Percentiles rank a stretch among this genome's conserved stretches.
Conservation (phyloP, 2,797 vertebrate genomes). For the Urophycis tenuis region DNA sequence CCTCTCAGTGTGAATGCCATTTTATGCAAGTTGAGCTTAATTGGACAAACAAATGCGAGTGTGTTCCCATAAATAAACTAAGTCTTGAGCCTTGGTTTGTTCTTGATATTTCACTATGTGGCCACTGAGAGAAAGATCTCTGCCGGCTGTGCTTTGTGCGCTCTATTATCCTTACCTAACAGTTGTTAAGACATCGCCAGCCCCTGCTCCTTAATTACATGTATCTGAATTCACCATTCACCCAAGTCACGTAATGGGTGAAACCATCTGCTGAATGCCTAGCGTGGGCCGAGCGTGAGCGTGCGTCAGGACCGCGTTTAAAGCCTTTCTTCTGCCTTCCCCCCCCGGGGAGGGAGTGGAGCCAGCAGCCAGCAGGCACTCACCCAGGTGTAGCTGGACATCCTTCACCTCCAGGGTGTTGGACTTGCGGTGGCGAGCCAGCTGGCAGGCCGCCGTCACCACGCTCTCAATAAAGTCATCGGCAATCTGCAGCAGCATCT, state of each 20-base stretch:
- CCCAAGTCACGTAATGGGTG: not conserved
- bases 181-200: not conserved
- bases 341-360: not conserved
- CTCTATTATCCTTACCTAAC: not conserved
- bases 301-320: not conserved
- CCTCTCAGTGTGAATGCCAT: not conserved
- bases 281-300: not conserved
- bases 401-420: constrained; percentile 98
- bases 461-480: constrained; percentile 99
- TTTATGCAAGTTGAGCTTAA: not conserved
- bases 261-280: not conserved
- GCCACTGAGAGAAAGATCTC: not conserved
- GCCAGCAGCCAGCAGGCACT: constrained; percentile 16
- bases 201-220: too few relatives aligned
- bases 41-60: not conserved
- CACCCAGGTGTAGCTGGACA: constrained; percentile 94
- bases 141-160: too few relatives aligned
- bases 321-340: not conserved
- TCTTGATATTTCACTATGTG: not conserved
- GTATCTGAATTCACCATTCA: not conserved
- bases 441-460: constrained; percentile 93
- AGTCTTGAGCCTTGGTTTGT: not conserved
- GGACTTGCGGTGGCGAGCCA: constrained; percentile 93
- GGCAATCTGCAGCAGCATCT: constrained; percentile 97
- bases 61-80: not conserved